A percentile compares a stretch with the other conserved stretches of the same genome.
These are phyloP conservation scores for Drosophila lacicola DNA, from an alignment of 2,888 invertebrate genomes.

Conservation along the genomic window DNA sequence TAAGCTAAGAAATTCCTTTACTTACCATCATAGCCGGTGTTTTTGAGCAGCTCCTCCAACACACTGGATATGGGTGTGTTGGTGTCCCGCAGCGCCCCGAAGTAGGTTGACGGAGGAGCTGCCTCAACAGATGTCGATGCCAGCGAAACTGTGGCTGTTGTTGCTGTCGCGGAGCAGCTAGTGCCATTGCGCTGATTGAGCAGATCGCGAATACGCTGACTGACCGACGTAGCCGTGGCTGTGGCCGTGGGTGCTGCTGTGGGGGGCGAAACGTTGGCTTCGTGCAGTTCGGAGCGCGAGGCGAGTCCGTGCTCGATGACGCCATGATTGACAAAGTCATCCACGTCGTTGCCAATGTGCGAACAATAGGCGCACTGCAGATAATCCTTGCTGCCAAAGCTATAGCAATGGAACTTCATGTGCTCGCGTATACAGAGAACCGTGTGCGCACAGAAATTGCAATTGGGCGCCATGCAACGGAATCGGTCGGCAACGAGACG, in stretches of 20 bases:
- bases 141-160: background rate
- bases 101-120: background rate
- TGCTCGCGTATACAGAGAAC: slow-evolving; percentile 79
- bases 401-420: slow-evolving; percentile 71
- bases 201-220: slow-evolving; percentile 65
- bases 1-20: background rate
- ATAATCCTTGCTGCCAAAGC: slow-evolving; percentile 66
- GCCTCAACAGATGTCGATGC: background rate
- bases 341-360: slow-evolving; percentile 59
- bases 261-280: background rate
- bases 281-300: slow-evolving; percentile 30
- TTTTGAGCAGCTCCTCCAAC: slow-evolving; percentile 25
- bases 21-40: slow-evolving; percentile 58
- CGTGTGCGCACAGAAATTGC: slow-evolving; percentile 68
- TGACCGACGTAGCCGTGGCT: background rate
- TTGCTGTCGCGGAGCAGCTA: background rate
- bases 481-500: slow-evolving; percentile 52
- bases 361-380: slow-evolving; percentile 74
- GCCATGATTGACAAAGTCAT: slow-evolving; percentile 73
- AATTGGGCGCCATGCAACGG: slow-evolving; percentile 73
- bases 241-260: background rate
- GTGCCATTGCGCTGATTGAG: slow-evolving; percentile 37
- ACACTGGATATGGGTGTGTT: slow-evolving; percentile 3
- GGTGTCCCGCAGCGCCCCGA: too few relatives aligned
- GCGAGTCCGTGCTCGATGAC: slow-evolving; percentile 59